Conservation (phyloP, 2,113 vertebrate genomes). For the Lutjanus erythropterus region DNA sequence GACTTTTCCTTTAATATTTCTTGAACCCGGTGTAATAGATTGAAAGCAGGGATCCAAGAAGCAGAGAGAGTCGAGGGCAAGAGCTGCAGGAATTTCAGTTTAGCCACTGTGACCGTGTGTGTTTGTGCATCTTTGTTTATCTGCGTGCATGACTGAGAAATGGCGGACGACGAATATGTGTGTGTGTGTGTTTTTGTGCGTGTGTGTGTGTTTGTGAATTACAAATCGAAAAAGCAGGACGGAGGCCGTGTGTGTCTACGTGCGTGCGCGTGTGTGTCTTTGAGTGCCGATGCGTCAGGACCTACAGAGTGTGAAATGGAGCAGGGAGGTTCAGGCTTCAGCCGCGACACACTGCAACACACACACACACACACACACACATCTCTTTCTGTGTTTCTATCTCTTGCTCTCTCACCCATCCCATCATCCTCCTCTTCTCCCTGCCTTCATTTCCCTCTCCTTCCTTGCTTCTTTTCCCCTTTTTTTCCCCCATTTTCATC, state of each 20-base stretch:
- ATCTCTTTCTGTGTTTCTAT: slow-evolving; percentile 25
- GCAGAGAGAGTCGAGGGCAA: slow-evolving; percentile 7
- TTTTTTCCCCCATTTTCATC: background rate
- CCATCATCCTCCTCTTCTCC: slow-evolving; percentile 3
- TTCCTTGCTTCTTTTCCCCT: background rate
- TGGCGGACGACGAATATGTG: background rate
- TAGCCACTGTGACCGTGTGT: slow-evolving; percentile 24
- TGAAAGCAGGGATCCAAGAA: slow-evolving; percentile 6
- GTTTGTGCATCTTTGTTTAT: slow-evolving; percentile 45
- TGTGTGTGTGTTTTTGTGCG: slow-evolving; percentile 18
- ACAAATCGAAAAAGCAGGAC: slow-evolving; percentile 17
- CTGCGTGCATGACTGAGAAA: slow-evolving; percentile 35
- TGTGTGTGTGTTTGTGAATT: slow-evolving; percentile 16
- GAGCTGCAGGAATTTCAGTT: slow-evolving; percentile 28
- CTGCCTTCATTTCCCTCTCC: background rate
- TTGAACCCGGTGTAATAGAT: background rate
- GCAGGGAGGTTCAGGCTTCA: slow-evolving; percentile 65
- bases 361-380: background rate
- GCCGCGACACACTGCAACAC: slow-evolving; percentile 36
- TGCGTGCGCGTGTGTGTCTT: slow-evolving; percentile 25
- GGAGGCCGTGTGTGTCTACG: background rate
- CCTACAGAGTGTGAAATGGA: slow-evolving; percentile 77
- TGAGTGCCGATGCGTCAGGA: slow-evolving; percentile 41
- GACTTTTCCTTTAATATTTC: slow-evolving; percentile 6
- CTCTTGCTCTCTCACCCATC: background rate